Conservation (phyloP, 2,888 invertebrate species). For the Pandemis cinnamomeana region DNA sequence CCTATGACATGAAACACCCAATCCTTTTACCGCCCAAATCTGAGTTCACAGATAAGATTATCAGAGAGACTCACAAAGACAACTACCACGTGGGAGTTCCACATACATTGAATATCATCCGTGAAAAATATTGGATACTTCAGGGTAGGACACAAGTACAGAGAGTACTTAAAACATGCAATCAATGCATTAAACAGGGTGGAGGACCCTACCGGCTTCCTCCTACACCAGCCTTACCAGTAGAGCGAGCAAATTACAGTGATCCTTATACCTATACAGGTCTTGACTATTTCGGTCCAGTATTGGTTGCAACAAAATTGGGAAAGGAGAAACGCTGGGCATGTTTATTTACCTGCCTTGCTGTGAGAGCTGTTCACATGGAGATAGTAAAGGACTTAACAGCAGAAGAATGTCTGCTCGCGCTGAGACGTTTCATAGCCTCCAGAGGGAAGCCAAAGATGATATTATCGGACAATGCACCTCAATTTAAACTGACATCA, state of each 20-base stretch:
- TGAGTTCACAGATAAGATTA: not conserved
- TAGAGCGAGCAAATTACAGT: constrained; percentile 15
- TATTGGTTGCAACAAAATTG: not conserved
- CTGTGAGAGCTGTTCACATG: constrained; percentile 40
- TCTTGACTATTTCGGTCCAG: constrained; percentile 24
- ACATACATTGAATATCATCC: not conserved
- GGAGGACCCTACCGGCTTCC: constrained; percentile 33
- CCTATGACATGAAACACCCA: not conserved
- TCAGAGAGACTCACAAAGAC: not conserved
- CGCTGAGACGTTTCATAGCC: constrained; percentile 39
- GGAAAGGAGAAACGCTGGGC: constrained; percentile 41
- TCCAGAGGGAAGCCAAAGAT: constrained; percentile 34
- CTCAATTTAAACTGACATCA: constrained; percentile 34
- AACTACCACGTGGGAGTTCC: not conserved
- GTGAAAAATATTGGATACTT: not conserved
- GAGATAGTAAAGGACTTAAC: constrained; percentile 40
- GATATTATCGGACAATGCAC: constrained; percentile 43
- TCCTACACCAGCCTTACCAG: constrained; percentile 5
- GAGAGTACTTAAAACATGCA: not conserved
- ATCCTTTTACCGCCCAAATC: not conserved
- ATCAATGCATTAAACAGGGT: constrained; percentile 16
- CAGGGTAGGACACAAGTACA: not conserved
- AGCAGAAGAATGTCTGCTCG: constrained; percentile 42
- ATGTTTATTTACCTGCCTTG: constrained; percentile 43
- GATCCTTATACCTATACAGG: constrained; percentile 21